Evolutionary conservation across 2,797 vertebrate genomes (phyloP), one percentile per base, ranked within the genome.

Genomic region (Coluber constrictor): DNA sequence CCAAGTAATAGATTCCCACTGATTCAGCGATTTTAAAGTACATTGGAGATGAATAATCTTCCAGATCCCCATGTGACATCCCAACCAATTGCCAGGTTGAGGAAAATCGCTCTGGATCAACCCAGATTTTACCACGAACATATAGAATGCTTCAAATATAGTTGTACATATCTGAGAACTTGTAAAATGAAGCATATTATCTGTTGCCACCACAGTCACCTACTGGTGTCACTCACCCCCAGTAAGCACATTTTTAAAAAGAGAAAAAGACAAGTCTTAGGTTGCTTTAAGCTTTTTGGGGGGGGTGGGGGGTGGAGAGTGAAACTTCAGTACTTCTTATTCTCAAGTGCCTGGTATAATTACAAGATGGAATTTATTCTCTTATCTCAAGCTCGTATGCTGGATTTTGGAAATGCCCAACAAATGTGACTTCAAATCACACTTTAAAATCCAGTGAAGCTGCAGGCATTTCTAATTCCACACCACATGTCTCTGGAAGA

Each of bases 131-230:
- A 43, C 90, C 93, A 88, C 90, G 89, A 88, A 87, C 86, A 8
- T 63, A 32, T 87, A 94, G 89, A 63, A 63, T 60, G 94, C 95
- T 95, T 95, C 92, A 4, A 70, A 91, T 86, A 57, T 87, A 95
- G 92, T 93, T 74, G 90, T 93, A 11, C 18, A 79, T 86, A 87
- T 66, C 15, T 57, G 27, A 37, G 63, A 93, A n/a, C 88, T 54
- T n/a, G 61, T 91, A 93, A 91, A 95, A 89, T 2, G 74, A 51
- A 92, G 0, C 32, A 8, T 90, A 16, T 70, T 12, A 43, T 3
- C 0, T 1, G 2, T n/a, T 20, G 3, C 86, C 56, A 87, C 16
- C 0, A 37, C 23, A 27, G 25, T 63, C 25, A 8, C 12, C 18
- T 32, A 57, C 16, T 6, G 55, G 20, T 29, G n/a, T 60, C n/a